phyloP scores from a whole-genome alignment of 1,140 invertebrate genomes.

The Diploscapter pachys region DNA sequence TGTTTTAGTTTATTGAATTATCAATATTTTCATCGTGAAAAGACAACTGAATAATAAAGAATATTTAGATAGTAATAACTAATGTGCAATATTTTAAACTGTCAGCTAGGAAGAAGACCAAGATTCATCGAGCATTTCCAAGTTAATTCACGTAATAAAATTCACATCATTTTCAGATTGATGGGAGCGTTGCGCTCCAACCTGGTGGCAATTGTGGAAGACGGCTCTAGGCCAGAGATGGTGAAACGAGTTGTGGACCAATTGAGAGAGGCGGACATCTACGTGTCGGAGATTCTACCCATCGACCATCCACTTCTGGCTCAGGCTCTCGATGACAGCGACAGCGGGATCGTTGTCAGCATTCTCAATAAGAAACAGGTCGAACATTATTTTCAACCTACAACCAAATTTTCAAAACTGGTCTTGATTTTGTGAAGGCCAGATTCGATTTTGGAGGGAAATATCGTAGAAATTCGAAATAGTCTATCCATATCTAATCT shows the following conservation, averaged over 20 bases:
- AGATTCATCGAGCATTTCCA: too few species aligned
- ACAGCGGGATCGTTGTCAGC: conserved; percentile 45
- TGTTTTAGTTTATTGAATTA: too few species aligned
- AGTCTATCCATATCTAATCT: too few species aligned
- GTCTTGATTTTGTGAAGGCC: too few species aligned
- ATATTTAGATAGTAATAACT: too few species aligned
- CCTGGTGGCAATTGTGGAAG: conserved; percentile 47
- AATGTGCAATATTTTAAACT: too few species aligned
- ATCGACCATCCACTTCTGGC: conserved; percentile 41
- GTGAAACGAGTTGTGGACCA: conserved; percentile 33
- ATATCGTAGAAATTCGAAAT: too few species aligned
- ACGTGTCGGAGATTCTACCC: conserved; percentile 43
- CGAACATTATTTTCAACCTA: conserved; percentile 4
- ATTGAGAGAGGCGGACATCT: conserved; percentile 36
- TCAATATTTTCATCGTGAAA: too few species aligned
- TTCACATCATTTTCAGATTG: conserved; percentile 3
- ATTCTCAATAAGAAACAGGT: conserved; percentile 38
- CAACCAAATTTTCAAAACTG: conserved; percentile 2
- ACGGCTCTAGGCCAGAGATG: conserved; percentile 25
- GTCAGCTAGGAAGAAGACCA: too few species aligned
- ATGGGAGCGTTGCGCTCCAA: conserved; percentile 39
- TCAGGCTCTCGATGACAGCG: conserved; percentile 36
- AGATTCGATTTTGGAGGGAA: too few species aligned
- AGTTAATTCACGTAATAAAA: too few species aligned
- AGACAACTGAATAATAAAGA: too few species aligned